Conservation (phyloP, 2,888 invertebrate species). For the Pachliopta kotzebuea region DNA sequence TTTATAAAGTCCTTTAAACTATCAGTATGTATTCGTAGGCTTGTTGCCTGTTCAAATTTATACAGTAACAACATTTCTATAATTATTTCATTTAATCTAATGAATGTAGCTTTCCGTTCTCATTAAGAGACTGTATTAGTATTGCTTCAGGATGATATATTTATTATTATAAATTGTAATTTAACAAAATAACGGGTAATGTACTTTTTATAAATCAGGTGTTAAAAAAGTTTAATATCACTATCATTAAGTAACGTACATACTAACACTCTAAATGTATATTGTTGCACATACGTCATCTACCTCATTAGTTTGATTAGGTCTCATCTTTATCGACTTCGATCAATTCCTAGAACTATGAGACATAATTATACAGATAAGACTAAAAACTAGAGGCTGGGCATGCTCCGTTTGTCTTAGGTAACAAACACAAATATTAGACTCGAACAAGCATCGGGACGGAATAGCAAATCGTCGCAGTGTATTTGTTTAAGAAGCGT, state of each 20-base stretch:
- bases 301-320: background rate
- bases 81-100: background rate
- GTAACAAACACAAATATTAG: constrained; percentile 74
- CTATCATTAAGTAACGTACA: too few relatives aligned
- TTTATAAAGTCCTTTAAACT: too few relatives aligned
- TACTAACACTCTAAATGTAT: background rate
- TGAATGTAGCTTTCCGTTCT: background rate
- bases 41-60: too few relatives aligned
- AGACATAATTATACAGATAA: constrained; percentile 39
- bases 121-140: too few relatives aligned
- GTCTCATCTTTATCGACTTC: background rate
- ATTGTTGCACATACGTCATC: background rate
- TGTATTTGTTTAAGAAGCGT: constrained; percentile 65
- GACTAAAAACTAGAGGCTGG: constrained; percentile 44
- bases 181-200: too few relatives aligned
- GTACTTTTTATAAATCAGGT: too few relatives aligned
- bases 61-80: too few relatives aligned
- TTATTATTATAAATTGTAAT: too few relatives aligned
- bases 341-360: constrained; percentile 20
- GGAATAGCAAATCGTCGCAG: constrained; percentile 75
- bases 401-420: constrained; percentile 64
- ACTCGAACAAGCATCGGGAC: constrained; percentile 62
- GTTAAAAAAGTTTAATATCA: too few relatives aligned
- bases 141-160: too few relatives aligned
- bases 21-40: too few relatives aligned